Evolutionary conservation across 2,888 invertebrate genomes (phyloP).

Genomic region (Eilema griseolum): DNA sequence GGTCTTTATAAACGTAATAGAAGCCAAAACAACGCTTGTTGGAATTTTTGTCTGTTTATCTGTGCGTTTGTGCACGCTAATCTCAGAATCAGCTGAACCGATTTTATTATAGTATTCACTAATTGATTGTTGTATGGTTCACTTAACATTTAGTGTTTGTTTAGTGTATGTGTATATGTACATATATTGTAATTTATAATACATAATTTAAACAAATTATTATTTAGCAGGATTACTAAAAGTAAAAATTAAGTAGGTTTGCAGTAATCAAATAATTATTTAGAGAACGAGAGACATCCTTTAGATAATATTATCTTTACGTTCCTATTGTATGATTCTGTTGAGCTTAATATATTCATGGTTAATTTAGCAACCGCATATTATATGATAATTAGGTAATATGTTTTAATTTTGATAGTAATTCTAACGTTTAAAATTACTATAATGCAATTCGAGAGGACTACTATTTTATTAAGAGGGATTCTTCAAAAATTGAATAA

Average conservation of each 20-base stretch:
- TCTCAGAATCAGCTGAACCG: too few species aligned
- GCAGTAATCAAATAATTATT: neutral
- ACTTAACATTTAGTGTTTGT: too few species aligned
- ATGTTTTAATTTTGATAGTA: neutral
- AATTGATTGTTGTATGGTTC: too few species aligned
- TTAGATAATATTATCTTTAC: neutral
- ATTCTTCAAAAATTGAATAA: too few species aligned
- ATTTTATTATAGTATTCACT: too few species aligned
- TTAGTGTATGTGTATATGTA: too few species aligned
- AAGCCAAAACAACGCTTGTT: too few species aligned
- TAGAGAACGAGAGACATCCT: neutral
- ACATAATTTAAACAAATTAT: too few species aligned
- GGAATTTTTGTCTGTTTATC: too few species aligned
- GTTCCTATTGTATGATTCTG: neutral
- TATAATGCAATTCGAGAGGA: neutral
- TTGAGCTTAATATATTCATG: neutral
- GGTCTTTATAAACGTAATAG: too few species aligned
- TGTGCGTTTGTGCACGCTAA: too few species aligned
- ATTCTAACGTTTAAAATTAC: neutral
- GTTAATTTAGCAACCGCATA: neutral
- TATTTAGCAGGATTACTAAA: neutral
- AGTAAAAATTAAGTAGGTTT: neutral
- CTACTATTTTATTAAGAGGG: neutral
- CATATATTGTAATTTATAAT: too few species aligned
- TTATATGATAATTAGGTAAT: neutral